Percentiles rank a stretch among this genome's conserved stretches.
Conservation (phyloP, 2,113 vertebrate genomes). For the Passer domesticus region DNA sequence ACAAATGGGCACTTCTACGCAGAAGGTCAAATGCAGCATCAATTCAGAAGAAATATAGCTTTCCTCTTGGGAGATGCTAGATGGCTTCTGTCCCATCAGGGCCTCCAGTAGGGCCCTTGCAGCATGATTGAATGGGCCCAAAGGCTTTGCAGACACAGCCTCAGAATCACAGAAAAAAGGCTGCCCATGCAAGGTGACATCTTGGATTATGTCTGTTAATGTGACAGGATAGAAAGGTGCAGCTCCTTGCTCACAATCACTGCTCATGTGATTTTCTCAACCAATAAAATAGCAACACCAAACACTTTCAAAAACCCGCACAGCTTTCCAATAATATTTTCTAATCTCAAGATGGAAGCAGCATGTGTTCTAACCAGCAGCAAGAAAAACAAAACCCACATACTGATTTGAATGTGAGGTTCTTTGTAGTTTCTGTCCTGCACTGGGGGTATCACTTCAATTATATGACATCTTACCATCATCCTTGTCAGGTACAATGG, state of each 20-base stretch:
- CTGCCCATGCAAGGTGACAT: neutral
- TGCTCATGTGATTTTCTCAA: neutral
- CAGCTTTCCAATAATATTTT: neutral
- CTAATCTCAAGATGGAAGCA: neutral
- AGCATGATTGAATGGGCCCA: neutral
- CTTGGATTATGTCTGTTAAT: neutral
- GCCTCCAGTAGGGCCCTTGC: neutral
- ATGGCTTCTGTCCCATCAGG: neutral
- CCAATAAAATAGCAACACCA: neutral
- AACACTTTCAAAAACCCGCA: neutral
- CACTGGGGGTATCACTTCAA: neutral
- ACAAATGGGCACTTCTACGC: neutral
- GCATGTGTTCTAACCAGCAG: neutral
- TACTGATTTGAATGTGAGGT: neutral
- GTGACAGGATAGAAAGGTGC: neutral
- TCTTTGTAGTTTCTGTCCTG: neutral
- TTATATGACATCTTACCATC: slow-evolving; percentile 79
- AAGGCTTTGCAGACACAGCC: neutral
- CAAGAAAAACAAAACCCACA: neutral
- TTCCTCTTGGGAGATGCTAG: neutral
- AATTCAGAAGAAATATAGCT: neutral
- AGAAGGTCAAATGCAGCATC: neutral
- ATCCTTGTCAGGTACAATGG: slow-evolving; percentile 83
- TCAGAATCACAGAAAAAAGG: neutral
- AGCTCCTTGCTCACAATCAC: neutral